Conservation (phyloP, 2,113 vertebrate genomes). For the Phocoena sinus region DNA sequence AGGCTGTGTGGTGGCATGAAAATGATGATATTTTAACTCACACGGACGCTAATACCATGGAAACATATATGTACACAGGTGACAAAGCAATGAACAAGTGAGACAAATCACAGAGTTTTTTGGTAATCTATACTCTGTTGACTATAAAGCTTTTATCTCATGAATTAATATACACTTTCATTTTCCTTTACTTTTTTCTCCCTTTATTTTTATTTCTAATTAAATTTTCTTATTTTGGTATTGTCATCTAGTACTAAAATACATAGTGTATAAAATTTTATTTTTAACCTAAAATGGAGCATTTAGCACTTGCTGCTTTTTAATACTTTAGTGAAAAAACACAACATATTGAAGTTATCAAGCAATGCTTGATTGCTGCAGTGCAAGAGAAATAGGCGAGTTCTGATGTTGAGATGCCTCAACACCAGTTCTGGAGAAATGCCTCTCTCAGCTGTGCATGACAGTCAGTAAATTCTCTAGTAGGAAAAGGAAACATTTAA, state of each 20-base stretch:
- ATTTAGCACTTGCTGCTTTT: background rate
- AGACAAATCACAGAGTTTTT: background rate
- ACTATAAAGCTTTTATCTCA: background rate
- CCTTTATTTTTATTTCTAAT: background rate
- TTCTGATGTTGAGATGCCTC: background rate
- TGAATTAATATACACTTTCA: background rate
- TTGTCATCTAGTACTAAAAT: background rate
- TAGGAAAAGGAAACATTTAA: background rate
- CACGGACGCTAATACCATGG: background rate
- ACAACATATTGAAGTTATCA: background rate
- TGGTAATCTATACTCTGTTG: background rate
- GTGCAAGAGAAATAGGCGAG: fast-evolving
- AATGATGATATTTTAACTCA: background rate
- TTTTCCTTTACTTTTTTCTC: background rate
- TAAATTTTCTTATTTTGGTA: background rate
- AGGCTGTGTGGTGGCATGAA: background rate
- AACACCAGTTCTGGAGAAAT: background rate
- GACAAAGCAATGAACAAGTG: background rate
- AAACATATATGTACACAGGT: background rate
- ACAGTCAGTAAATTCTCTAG: too few relatives aligned
- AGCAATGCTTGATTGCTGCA: background rate
- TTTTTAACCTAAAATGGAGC: background rate
- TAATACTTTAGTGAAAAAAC: background rate
- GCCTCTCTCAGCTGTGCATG: background rate
- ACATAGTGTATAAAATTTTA: background rate